Conservation (phyloP, 2,113 vertebrate genomes). For the Tetrao urogallus region DNA sequence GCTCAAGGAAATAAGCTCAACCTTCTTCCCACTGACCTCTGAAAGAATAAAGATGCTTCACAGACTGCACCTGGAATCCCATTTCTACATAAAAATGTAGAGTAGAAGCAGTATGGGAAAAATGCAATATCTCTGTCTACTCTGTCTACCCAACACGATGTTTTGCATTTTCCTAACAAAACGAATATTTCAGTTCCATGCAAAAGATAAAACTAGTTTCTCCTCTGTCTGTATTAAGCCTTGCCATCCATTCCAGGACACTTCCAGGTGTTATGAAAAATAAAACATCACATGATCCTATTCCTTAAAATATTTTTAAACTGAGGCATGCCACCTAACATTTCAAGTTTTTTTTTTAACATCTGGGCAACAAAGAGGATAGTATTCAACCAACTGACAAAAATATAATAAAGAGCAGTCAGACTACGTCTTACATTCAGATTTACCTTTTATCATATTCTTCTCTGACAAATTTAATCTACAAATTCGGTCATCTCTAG, state of each 20-base stretch:
- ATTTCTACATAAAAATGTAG: background rate
- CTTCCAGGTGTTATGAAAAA: background rate
- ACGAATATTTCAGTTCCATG: background rate
- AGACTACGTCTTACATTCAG: background rate
- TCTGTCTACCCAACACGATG: rapidly evolving
- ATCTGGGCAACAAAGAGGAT: background rate
- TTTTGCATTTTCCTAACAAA: background rate
- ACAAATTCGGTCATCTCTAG: background rate
- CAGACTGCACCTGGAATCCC: background rate
- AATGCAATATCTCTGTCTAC: background rate
- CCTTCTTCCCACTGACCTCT: background rate
- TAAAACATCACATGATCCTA: background rate
- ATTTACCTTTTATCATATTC: background rate
- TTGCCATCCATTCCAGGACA: background rate
- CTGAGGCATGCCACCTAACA: background rate
- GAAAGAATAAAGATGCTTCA: background rate
- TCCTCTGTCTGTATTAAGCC: background rate
- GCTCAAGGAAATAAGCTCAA: background rate
- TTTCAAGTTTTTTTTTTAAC: background rate
- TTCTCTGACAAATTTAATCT: background rate
- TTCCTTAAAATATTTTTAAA: background rate
- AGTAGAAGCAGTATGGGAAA: rapidly evolving
- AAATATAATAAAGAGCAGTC: background rate
- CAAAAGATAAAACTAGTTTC: background rate
- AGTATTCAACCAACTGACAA: background rate